A percentile compares a stretch with the other conserved stretches of the same genome.
Evolutionary conservation across 2,888 invertebrate species (phyloP).

Genomic region (Kryphioiulus occultus): DNA sequence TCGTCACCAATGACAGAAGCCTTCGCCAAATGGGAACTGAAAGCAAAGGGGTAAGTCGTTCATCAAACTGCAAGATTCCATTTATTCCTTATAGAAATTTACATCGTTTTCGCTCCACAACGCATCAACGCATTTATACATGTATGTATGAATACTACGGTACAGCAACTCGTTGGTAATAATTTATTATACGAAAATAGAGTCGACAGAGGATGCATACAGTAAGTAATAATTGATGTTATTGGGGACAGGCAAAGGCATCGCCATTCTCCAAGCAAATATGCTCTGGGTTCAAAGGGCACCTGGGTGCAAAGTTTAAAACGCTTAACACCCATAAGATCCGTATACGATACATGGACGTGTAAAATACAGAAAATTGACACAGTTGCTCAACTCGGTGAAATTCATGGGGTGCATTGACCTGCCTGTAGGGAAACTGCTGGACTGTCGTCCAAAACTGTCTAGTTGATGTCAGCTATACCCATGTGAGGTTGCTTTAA

Average conservation of each 20-base stretch:
- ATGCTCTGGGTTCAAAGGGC: not conserved
- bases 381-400: not conserved
- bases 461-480: not conserved
- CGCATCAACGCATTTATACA: not conserved
- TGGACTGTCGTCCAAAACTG: not conserved
- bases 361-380: not conserved
- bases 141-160: not conserved
- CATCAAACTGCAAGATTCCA: not conserved
- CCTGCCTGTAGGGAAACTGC: not conserved
- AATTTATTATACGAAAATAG: constrained; percentile 30
- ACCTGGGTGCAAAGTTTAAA: not conserved
- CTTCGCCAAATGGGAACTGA: not conserved
- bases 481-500: not conserved
- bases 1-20: not conserved
- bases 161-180: not conserved
- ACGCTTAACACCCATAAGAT: no score
- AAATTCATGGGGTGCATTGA: not conserved
- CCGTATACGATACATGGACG: not conserved
- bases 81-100: not conserved
- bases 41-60: not conserved
- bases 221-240: not conserved
- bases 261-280: no score
- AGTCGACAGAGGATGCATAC: not conserved
- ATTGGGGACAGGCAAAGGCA: not conserved
- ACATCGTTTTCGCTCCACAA: not conserved